Percentiles rank a stretch among this genome's conserved stretches.
phyloP scores from a whole-genome alignment of 2,888 invertebrate species.

The Lochmaea capreae region DNA sequence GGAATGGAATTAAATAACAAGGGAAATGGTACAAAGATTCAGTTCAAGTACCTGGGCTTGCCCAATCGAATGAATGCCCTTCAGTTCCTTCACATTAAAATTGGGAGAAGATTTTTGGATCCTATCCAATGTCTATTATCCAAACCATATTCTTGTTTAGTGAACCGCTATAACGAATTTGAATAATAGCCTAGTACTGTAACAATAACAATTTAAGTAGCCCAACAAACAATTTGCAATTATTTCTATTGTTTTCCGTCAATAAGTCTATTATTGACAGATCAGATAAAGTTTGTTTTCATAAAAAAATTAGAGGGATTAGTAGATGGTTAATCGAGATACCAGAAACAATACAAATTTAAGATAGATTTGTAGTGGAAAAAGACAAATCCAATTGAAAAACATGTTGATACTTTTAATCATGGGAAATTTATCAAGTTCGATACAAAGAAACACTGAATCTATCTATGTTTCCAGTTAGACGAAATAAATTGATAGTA shows the following conservation, averaged over 20 bases:
- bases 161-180: constrained; percentile 2
- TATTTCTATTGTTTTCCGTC: constrained; percentile 14
- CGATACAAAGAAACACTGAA: neutral
- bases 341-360: constrained; percentile 19
- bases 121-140: no score
- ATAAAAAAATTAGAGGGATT: constrained; percentile 12
- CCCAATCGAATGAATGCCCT: no score
- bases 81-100: no score
- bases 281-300: constrained; percentile 22
- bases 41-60: no score
- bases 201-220: constrained; percentile 25
- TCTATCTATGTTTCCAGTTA: neutral
- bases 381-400: neutral
- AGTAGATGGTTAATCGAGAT: constrained; percentile 11
- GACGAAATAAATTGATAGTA: neutral
- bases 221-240: constrained; percentile 26
- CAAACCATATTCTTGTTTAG: constrained; percentile 9
- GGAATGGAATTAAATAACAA: no score
- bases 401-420: neutral
- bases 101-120: no score
- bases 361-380: neutral
- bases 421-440: neutral
- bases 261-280: constrained; percentile 25
- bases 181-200: constrained; percentile 19
- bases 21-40: no score